These are phyloP conservation scores for Homarus americanus DNA, from an alignment of 1,140 invertebrate species.

Conservation along the genomic window DNA sequence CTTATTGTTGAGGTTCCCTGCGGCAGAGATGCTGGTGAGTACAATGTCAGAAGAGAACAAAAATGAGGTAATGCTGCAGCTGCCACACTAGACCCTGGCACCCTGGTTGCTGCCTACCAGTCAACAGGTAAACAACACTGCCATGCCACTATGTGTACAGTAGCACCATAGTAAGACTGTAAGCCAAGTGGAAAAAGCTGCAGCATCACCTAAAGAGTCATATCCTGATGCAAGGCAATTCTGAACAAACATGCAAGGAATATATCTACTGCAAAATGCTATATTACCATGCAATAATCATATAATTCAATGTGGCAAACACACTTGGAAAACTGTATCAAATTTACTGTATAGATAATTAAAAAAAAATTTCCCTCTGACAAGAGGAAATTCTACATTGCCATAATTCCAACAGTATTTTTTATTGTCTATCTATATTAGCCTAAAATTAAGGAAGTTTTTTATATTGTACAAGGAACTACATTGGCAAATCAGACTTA, in stretches of 20 bases:
- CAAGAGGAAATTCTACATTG: background rate
- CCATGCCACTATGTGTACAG: background rate
- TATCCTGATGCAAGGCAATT: conserved; percentile 21
- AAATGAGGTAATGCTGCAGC: conserved; percentile 25
- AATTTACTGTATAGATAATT: background rate
- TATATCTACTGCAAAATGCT: conserved; percentile 42
- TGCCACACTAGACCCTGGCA: conserved; percentile 2
- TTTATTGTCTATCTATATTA: background rate
- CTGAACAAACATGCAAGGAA: conserved; percentile 44
- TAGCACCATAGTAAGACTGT: background rate
- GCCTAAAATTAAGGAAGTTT: background rate
- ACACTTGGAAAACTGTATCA: conserved; percentile 4
- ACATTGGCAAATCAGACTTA: conserved; percentile 21
- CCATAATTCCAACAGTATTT: background rate
- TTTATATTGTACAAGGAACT: background rate
- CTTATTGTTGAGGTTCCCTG: conserved; percentile 63
- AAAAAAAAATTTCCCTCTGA: background rate
- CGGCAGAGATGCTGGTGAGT: conserved; percentile 13
- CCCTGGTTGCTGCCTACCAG: conserved; percentile 31
- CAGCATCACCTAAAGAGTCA: conserved; percentile 29
- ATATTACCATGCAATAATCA: conserved; percentile 19
- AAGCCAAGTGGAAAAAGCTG: conserved; percentile 29
- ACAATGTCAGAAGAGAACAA: background rate
- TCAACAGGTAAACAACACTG: conserved; percentile 23
- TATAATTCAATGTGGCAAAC: conserved; percentile 28